Evolutionary conservation across 2,888 invertebrate genomes (phyloP), one percentile per base, ranked within the genome.

Genomic region (Salticus scenicus): DNA sequence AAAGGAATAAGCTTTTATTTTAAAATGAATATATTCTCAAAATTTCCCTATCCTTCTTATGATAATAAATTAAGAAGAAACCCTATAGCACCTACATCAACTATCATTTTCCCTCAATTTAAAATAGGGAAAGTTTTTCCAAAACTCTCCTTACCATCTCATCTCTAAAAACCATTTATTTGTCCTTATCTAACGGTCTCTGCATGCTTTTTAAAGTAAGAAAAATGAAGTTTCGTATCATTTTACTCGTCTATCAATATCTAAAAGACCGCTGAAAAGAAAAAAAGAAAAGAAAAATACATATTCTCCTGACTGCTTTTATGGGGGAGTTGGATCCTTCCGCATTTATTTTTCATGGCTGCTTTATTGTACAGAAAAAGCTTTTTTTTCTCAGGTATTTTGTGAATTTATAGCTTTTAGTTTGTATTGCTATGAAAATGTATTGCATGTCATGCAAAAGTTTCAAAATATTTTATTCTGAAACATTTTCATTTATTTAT

Each of bases 131-230:
- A 57, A 57, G 12, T 24, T 20, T 57, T 57, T 57, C 57, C 24
- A 24, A 24, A 57, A 24, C 57, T 24, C 57, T 12, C 20, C 57
- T 24, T n/a, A n/a, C n/a, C n/a, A n/a, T n/a, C n/a, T n/a, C n/a
- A 5, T 57, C 24, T 24, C 24, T 12, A 69, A 84, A 84, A 77
- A 31, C 77, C 83, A 84, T 84, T 84, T 84, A 77, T 84, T 84
- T 73, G 73, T 66, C 41, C 76, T 72, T 76, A 83, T 83, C 81
- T 41, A 33, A 31, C 28, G 31, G 33, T 67, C 42, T 72, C 37
- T 67, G 73, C 37, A 30, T 67, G 67, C 47, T 64, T 80, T 80
- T 80, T 80, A 80, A n/a, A 73, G 78, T 71, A 74, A 73, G 37
- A 47, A 67, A 73, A 67, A 77, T 77, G 67, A 73, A 57, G 31